A percentile compares a stretch with the other conserved stretches of the same genome.
Conservation (phyloP, 1,140 invertebrate genomes). For the Probaryconus sp. region DNA sequence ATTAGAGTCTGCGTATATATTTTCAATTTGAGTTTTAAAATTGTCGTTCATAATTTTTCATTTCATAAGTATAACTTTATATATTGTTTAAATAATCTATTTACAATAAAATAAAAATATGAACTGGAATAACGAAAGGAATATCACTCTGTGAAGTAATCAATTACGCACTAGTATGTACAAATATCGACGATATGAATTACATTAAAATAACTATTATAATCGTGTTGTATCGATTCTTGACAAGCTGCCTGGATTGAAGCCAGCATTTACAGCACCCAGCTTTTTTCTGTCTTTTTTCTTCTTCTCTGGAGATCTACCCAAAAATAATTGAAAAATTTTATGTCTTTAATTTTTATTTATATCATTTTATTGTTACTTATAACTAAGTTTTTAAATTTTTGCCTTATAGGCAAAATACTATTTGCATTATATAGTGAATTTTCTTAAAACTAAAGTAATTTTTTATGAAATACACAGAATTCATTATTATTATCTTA, state of each 20-base stretch:
- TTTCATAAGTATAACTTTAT: not conserved
- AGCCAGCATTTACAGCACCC: slow-evolving; percentile 72
- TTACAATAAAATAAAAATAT: slow-evolving; percentile 3
- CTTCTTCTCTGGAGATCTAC: slow-evolving; percentile 69
- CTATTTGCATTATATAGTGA: too few relatives aligned
- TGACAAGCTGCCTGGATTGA: slow-evolving; percentile 71
- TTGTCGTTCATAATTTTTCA: too few relatives aligned
- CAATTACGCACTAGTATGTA: slow-evolving; percentile 56
- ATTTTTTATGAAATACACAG: too few relatives aligned
- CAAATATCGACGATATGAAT: slow-evolving; percentile 84
- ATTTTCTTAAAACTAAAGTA: too few relatives aligned
- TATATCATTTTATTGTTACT: too few relatives aligned
- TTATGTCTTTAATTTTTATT: not conserved
- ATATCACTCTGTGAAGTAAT: not conserved
- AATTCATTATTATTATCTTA: too few relatives aligned
- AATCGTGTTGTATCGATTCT: slow-evolving; percentile 75
- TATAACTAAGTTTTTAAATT: too few relatives aligned
- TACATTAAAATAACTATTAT: slow-evolving; percentile 78
- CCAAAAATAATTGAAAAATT: slow-evolving; percentile 17
- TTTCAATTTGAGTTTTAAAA: too few relatives aligned
- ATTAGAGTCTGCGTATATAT: too few relatives aligned
- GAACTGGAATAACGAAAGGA: not conserved
- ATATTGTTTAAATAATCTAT: not conserved
- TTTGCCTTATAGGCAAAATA: too few relatives aligned
- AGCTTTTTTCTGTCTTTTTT: slow-evolving; percentile 70